These are phyloP conservation scores for Seriola rivoliana DNA, from an alignment of 2,113 vertebrate genomes.

Conservation along the genomic window DNA sequence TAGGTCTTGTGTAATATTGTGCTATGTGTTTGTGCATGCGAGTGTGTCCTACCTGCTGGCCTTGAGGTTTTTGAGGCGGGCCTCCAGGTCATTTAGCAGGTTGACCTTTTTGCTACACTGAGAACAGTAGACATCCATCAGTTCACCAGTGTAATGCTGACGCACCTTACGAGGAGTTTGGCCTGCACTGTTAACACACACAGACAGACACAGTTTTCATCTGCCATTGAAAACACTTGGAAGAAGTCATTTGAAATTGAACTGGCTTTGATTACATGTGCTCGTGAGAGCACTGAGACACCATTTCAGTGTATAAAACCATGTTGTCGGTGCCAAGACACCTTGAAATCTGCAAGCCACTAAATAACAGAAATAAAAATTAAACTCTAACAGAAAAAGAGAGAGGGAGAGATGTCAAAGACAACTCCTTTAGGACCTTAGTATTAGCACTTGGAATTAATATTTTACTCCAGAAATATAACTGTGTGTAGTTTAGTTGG, in stretches of 20 bases:
- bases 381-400: neutral
- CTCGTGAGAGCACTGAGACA: neutral
- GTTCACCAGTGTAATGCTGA: slow-evolving; percentile 87
- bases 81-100: slow-evolving; percentile 95
- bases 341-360: neutral
- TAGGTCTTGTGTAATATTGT: neutral
- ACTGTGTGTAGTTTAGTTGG: neutral
- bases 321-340: neutral
- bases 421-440: neutral
- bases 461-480: neutral
- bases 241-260: neutral
- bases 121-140: slow-evolving; percentile 94
- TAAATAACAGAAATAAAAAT: neutral
- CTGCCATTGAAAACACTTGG: neutral
- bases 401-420: neutral
- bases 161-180: slow-evolving; percentile 94
- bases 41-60: slow-evolving; percentile 89
- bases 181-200: slow-evolving; percentile 88
- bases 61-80: slow-evolving; percentile 94
- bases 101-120: slow-evolving; percentile 99
- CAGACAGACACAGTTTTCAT: neutral
- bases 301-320: neutral
- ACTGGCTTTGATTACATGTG: neutral
- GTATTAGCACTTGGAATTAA: neutral
- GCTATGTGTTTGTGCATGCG: neutral